These are phyloP conservation scores for Rotaria magnacalcarata DNA, from an alignment of 2,888 invertebrate genomes.

Conservation along the genomic window DNA sequence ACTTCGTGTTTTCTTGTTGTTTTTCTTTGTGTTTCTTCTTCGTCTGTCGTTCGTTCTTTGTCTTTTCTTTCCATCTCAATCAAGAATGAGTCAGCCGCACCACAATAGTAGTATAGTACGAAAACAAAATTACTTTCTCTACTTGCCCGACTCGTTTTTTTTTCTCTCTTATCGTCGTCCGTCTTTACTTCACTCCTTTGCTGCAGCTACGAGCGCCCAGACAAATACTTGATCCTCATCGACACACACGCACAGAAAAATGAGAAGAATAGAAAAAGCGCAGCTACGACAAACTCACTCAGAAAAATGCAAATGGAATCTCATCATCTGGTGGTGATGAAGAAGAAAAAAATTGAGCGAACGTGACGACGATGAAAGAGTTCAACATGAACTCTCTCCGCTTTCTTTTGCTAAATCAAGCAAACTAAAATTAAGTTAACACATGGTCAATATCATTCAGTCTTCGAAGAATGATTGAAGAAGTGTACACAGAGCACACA, in stretches of 20 bases:
- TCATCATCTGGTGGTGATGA: not conserved
- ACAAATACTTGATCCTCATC: not conserved
- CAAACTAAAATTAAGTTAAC: conserved; percentile 12
- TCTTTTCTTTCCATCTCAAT: not conserved
- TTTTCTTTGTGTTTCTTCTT: not conserved
- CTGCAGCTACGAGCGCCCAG: not conserved
- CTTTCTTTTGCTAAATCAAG: not conserved
- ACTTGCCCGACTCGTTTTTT: conserved; percentile 5
- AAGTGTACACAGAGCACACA: not conserved
- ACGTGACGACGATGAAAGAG: conserved; percentile 3
- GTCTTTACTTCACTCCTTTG: not conserved
- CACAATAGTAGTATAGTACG: not conserved
- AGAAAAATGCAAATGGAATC: not conserved
- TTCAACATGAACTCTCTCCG: not conserved
- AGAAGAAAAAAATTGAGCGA: not conserved
- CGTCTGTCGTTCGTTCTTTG: not conserved
- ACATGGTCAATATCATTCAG: conserved; percentile 26
- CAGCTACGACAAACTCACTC: not conserved
- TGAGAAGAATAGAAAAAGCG: not conserved
- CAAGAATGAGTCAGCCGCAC: conserved; percentile 2
- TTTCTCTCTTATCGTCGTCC: not conserved
- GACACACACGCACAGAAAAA: not conserved
- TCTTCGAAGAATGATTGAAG: not conserved
- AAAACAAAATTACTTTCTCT: not conserved
- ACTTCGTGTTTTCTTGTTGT: not conserved